These are phyloP conservation scores for Sinocyclocheilus grahami DNA, from an alignment of 2,113 vertebrate genomes.

Conservation along the genomic window DNA sequence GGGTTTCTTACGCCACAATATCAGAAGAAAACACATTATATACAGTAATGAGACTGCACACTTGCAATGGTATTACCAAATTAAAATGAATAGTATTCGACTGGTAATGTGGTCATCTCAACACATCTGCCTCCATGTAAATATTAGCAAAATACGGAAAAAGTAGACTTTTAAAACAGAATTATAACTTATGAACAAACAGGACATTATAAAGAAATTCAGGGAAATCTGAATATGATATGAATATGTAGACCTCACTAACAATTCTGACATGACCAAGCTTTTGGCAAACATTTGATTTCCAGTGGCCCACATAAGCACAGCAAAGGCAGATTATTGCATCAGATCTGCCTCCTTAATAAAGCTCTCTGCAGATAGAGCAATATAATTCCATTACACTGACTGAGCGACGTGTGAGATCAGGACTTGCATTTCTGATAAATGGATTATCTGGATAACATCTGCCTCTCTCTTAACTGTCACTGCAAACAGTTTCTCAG, in stretches of 20 bases:
- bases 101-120: background rate
- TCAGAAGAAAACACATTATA: too few species aligned
- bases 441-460: constrained; percentile 11
- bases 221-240: background rate
- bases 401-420: background rate
- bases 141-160: background rate
- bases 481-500: background rate
- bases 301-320: constrained; percentile 3
- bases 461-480: background rate
- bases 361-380: constrained; percentile 1
- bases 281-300: constrained; percentile 2
- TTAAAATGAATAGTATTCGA: background rate
- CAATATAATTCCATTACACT: constrained; percentile 1
- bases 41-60: background rate
- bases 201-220: background rate
- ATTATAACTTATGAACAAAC: background rate
- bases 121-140: background rate
- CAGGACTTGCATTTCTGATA: background rate
- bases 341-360: constrained; percentile 19
- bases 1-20: too few species aligned
- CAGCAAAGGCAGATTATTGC: background rate
- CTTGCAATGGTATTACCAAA: background rate
- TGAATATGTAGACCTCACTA: background rate
- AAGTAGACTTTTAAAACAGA: background rate
- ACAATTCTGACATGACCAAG: background rate